phyloP scores from a whole-genome alignment of 2,113 vertebrate genomes.

The Albula goreensis region DNA sequence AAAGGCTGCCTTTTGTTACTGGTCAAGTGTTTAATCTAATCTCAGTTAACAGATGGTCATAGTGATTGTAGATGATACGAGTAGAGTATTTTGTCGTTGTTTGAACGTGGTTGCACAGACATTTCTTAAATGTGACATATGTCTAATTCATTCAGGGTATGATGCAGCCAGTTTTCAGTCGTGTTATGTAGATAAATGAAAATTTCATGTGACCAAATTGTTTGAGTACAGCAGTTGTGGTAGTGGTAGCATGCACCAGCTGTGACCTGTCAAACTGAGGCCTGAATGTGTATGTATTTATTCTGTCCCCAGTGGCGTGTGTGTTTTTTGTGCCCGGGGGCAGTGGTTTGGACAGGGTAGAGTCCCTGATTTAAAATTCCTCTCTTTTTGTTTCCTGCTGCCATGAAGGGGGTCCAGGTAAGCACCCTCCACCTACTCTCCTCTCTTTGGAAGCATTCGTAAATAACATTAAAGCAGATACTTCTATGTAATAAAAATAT shows the following conservation, averaged over 20 bases:
- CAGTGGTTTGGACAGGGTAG: conserved; percentile 42
- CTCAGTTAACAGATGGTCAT: background rate
- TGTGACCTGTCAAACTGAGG: background rate
- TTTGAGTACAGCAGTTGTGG: background rate
- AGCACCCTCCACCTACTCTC: conserved; percentile 46
- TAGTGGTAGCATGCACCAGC: background rate
- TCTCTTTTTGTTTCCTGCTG: conserved; percentile 76
- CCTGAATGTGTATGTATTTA: conserved; percentile 52
- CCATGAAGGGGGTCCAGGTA: conserved; percentile 96
- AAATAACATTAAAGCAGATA: too few species aligned
- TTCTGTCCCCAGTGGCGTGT: conserved; percentile 56
- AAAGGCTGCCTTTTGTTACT: background rate
- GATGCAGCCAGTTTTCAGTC: background rate
- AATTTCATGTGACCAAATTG: background rate
- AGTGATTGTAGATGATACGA: background rate
- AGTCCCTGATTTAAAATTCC: conserved; percentile 45
- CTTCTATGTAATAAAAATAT: too few species aligned
- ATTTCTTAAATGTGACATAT: background rate
- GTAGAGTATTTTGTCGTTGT: background rate
- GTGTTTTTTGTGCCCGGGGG: conserved; percentile 41
- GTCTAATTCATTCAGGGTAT: background rate
- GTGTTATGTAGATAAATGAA: background rate
- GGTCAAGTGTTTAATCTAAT: background rate
- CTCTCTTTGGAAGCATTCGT: background rate
- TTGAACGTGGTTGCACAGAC: background rate